A percentile compares a stretch with the other conserved stretches of the same genome.
phyloP scores from a whole-genome alignment of 2,888 invertebrate species.

The Dryadula phaetusa region DNA sequence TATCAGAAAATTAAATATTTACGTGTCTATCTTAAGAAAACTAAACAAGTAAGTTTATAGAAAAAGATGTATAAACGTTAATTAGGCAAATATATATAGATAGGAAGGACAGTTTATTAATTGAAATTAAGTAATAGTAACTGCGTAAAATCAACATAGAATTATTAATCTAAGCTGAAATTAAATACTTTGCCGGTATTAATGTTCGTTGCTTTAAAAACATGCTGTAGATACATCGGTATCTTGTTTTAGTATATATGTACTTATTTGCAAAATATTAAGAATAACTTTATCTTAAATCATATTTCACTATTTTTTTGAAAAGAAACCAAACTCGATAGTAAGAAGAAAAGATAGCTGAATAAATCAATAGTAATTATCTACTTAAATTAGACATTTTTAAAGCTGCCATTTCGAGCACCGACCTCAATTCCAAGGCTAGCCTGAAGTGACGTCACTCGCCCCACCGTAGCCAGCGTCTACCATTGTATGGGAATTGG shows the following conservation, averaged over 20 bases:
- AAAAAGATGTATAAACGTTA: no score
- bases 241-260: background rate
- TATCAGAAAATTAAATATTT: no score
- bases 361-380: constrained; percentile 40
- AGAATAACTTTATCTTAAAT: background rate
- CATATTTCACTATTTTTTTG: background rate
- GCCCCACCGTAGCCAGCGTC: constrained; percentile 62
- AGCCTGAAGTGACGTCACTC: constrained; percentile 76
- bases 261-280: background rate
- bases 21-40: no score
- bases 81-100: no score
- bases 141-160: no score
- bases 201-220: background rate
- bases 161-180: no score
- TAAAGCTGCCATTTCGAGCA: constrained; percentile 71
- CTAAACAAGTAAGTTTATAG: no score
- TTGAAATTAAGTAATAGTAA: no score
- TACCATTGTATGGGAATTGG: constrained; percentile 76
- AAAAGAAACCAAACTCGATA: background rate
- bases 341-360: background rate
- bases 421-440: constrained; percentile 81
- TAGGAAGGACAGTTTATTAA: no score
- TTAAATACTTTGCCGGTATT: background rate
- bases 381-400: constrained; percentile 53
- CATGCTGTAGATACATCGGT: background rate